A percentile compares a stretch with the other conserved stretches of the same genome.
These are phyloP conservation scores for Anthonomus grandis DNA, from an alignment of 1,140 invertebrate species.

Conservation along the genomic window DNA sequence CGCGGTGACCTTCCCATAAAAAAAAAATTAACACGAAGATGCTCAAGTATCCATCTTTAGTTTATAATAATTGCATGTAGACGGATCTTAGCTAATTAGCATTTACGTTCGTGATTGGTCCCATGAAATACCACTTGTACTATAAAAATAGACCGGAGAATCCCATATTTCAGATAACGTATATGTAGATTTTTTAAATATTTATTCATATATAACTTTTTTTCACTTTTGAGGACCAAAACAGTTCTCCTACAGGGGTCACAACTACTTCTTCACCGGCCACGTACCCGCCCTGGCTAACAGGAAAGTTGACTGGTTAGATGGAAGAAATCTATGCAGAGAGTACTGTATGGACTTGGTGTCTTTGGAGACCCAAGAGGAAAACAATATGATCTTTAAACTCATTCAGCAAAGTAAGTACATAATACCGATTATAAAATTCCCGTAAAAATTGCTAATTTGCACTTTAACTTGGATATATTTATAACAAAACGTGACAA, in stretches of 20 bases:
- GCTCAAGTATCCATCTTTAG: constrained; percentile 6
- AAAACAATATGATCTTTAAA: constrained; percentile 84
- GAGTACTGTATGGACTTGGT: constrained; percentile 92
- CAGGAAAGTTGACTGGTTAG: constrained; percentile 83
- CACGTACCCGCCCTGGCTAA: constrained; percentile 74
- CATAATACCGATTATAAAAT: too few relatives aligned
- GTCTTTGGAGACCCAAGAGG: constrained; percentile 82
- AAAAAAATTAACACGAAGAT: constrained; percentile 13
- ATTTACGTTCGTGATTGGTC: constrained; percentile 12
- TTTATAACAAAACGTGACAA: too few relatives aligned
- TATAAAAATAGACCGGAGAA: not conserved
- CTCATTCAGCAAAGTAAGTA: constrained; percentile 78
- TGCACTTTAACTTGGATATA: too few relatives aligned
- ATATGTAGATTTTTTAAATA: not conserved
- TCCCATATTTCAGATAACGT: not conserved
- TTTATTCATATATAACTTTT: constrained; percentile 1
- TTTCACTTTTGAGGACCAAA: constrained; percentile 82
- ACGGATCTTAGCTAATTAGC: constrained; percentile 17
- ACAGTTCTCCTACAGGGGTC: constrained; percentile 80
- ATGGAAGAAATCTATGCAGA: constrained; percentile 83
- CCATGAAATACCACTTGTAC: constrained; percentile 4
- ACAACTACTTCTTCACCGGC: constrained; percentile 86
- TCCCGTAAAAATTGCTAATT: too few relatives aligned
- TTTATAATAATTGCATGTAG: constrained; percentile 15
- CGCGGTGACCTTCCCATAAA: constrained; percentile 4